phyloP scores from a whole-genome alignment of 2,113 vertebrate species.

The Siniperca knerii region DNA sequence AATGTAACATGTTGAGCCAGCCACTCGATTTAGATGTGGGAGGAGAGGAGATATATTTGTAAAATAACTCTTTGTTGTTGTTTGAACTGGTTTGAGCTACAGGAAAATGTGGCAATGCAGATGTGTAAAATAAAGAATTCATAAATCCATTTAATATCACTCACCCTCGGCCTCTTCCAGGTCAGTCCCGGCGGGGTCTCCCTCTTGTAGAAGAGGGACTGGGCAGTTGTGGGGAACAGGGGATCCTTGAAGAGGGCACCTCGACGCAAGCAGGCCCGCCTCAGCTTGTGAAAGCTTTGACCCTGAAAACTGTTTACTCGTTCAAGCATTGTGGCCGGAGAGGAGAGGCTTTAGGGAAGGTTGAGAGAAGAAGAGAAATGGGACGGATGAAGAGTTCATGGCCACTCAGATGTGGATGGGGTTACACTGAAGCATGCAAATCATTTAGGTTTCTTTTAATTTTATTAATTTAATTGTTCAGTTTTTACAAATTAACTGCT shows the following conservation, averaged over 20 bases:
- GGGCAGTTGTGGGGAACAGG: constrained; percentile 78
- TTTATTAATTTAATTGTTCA: not conserved
- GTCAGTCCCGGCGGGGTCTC: constrained; percentile 80
- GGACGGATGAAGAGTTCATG: not conserved
- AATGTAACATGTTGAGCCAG: constrained; percentile 38
- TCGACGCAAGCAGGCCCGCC: constrained; percentile 74
- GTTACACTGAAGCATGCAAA: not conserved
- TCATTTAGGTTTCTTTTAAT: not conserved
- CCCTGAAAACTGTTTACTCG: constrained; percentile 76
- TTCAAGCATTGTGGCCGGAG: constrained; percentile 70
- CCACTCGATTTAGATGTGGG: constrained; percentile 47
- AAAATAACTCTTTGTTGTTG: constrained; percentile 16
- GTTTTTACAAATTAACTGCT: not conserved
- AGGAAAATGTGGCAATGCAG: not conserved
- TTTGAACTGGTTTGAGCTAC: not conserved
- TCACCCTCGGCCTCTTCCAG: constrained; percentile 87
- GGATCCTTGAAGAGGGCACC: constrained; percentile 85
- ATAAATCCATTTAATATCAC: constrained; percentile 4
- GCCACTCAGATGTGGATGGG: not conserved
- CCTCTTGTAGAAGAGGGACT: constrained; percentile 86
- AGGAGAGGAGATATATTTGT: not conserved
- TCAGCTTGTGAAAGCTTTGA: constrained; percentile 83
- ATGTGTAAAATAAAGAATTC: not conserved
- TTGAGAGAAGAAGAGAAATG: not conserved
- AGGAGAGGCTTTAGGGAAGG: constrained; percentile 4